phyloP scores from a whole-genome alignment of 2,797 vertebrate species.

The Cynodonichthys magdalenae region DNA sequence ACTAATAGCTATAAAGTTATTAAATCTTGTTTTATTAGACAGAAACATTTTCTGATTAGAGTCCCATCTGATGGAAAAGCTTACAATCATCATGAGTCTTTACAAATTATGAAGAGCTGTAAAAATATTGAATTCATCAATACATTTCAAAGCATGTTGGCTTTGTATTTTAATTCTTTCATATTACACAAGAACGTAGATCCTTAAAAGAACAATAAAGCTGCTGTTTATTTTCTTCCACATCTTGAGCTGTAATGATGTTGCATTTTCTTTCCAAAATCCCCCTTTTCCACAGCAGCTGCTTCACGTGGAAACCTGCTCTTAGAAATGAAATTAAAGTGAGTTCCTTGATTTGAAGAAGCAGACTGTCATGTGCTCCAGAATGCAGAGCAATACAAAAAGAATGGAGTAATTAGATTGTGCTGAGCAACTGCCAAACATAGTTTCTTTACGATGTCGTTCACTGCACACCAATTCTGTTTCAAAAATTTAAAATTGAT shows the following conservation, averaged over 20 bases:
- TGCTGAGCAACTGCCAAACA: constrained; percentile 32
- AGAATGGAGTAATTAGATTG: constrained; percentile 31
- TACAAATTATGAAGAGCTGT: constrained; percentile 1
- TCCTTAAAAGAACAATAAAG: constrained; percentile 7
- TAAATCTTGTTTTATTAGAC: constrained; percentile 52
- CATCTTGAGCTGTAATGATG: constrained; percentile 25
- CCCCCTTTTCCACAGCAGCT: constrained; percentile 41
- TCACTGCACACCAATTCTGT: constrained; percentile 17
- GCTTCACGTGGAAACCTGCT: constrained; percentile 53
- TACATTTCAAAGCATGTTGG: constrained; percentile 8
- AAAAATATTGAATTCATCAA: constrained; percentile 6
- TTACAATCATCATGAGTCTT: constrained; percentile 36
- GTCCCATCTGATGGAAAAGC: constrained; percentile 53
- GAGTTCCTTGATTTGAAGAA: constrained; percentile 20
- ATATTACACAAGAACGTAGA: neutral
- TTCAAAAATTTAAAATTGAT: constrained; percentile 1
- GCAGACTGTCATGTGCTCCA: neutral
- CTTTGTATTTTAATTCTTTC: constrained; percentile 1
- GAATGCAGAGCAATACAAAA: constrained; percentile 13
- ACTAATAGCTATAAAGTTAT: constrained; percentile 40
- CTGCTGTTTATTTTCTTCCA: neutral
- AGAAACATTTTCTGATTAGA: constrained; percentile 56
- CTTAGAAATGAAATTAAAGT: constrained; percentile 46
- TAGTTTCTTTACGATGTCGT: neutral
- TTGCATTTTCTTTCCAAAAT: constrained; percentile 32